Conservation (phyloP, 2,113 vertebrate genomes). For the Notarius lentiginosus region DNA sequence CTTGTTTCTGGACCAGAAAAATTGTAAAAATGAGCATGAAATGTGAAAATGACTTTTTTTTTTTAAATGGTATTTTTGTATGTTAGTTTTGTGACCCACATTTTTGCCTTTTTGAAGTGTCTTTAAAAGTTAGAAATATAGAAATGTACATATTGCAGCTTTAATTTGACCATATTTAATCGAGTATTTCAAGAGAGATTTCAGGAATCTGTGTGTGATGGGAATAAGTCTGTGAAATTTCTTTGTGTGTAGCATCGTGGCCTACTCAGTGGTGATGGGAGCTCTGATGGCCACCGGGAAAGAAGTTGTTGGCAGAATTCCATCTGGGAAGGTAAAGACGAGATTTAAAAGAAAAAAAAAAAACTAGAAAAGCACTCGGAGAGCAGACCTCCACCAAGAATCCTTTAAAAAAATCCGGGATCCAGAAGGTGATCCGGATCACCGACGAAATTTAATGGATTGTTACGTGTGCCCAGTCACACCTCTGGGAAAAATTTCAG, state of each 20-base stretch:
- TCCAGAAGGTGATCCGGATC: too few relatives aligned
- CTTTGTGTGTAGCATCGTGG: slow-evolving; percentile 80
- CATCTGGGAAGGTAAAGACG: slow-evolving; percentile 87
- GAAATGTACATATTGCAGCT: not conserved
- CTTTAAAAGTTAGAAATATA: not conserved
- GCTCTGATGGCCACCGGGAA: slow-evolving; percentile 96
- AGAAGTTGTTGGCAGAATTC: slow-evolving; percentile 91
- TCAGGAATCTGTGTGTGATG: not conserved
- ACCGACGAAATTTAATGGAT: too few relatives aligned
- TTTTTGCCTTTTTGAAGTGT: not conserved
- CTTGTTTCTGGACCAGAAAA: not conserved
- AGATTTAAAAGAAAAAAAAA: not conserved
- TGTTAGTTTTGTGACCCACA: not conserved
- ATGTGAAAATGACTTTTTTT: too few relatives aligned
- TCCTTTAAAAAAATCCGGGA: too few relatives aligned
- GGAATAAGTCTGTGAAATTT: not conserved
- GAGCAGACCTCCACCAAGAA: too few relatives aligned
- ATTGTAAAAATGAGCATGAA: not conserved
- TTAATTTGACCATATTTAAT: not conserved
- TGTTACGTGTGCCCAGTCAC: too few relatives aligned
- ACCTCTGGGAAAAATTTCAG: too few relatives aligned
- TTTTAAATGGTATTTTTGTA: not conserved
- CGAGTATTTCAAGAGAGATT: not conserved
- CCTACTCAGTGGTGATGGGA: slow-evolving; percentile 95
- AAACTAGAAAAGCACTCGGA: too few relatives aligned